Evolutionary conservation across 2,113 vertebrate genomes (phyloP).

Genomic region (Thermophis baileyi): DNA sequence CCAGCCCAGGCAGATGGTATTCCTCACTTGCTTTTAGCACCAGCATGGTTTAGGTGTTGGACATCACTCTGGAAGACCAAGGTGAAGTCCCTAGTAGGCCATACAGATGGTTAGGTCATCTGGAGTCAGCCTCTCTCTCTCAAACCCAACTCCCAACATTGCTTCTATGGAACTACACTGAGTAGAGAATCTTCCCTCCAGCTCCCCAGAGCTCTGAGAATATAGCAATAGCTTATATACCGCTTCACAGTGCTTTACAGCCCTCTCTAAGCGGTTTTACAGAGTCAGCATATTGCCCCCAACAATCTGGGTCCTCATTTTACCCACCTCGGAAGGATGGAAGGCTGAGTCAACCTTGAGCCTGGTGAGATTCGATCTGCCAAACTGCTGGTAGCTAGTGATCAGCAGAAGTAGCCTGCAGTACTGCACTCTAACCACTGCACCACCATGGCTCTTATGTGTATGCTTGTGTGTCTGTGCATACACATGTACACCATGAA

Average conservation of each 20-base stretch:
- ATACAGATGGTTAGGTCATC: neutral
- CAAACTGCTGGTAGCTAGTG: too few species aligned
- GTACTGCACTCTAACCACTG: too few species aligned
- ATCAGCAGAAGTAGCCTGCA: too few species aligned
- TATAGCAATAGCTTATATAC: too few species aligned
- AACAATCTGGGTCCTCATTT: too few species aligned
- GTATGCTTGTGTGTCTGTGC: neutral
- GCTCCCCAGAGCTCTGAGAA: neutral
- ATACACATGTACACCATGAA: neutral
- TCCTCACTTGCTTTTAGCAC: neutral
- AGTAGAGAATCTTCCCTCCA: neutral
- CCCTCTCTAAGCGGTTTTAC: too few species aligned
- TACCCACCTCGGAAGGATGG: too few species aligned
- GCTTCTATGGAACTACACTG: neutral
- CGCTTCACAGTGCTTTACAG: too few species aligned
- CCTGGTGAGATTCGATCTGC: too few species aligned
- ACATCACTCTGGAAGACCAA: neutral
- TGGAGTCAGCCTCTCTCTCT: neutral
- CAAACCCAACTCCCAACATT: neutral
- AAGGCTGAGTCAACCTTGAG: too few species aligned
- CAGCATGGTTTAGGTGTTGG: neutral
- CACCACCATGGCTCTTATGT: too few species aligned
- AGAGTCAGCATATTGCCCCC: too few species aligned
- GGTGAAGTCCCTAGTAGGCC: neutral
- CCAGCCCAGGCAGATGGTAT: neutral